phyloP scores from a whole-genome alignment of 1,140 invertebrate species.

The Ips typographus region DNA sequence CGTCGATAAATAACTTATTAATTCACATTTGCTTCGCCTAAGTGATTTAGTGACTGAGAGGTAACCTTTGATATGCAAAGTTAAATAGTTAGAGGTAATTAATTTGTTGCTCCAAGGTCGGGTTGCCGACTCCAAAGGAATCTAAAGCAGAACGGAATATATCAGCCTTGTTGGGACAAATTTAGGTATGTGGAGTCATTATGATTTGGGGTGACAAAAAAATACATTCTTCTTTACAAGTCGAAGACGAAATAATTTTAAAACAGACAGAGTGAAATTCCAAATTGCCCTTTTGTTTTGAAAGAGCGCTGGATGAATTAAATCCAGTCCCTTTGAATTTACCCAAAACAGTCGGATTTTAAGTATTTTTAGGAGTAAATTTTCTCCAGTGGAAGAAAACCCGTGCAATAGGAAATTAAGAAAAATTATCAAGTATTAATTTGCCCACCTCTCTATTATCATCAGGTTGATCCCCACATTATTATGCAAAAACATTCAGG shows the following conservation, averaged over 20 bases:
- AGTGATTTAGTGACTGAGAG: slow-evolving; percentile 5
- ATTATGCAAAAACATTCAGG: background rate
- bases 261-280: no score
- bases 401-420: slow-evolving; percentile 30
- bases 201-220: no score
- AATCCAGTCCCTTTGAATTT: no score
- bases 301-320: no score
- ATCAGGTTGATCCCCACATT: background rate
- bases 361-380: slow-evolving; percentile 12
- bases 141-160: background rate
- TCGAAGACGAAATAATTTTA: no score
- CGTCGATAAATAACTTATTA: background rate
- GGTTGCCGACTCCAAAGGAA: background rate
- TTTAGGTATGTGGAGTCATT: no score
- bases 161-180: background rate
- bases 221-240: no score
- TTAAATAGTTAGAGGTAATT: slow-evolving; percentile 3
- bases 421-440: slow-evolving; percentile 29
- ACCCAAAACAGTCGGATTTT: background rate
- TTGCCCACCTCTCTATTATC: background rate
- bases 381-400: slow-evolving; percentile 9
- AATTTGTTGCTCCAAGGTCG: background rate
- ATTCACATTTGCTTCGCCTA: slow-evolving; percentile 1
- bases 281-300: no score
- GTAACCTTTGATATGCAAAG: slow-evolving; percentile 3